Percentiles rank a stretch among this genome's conserved stretches.
Evolutionary conservation across 2,888 invertebrate genomes (phyloP).

Genomic region (Dascillus cervinus): DNA sequence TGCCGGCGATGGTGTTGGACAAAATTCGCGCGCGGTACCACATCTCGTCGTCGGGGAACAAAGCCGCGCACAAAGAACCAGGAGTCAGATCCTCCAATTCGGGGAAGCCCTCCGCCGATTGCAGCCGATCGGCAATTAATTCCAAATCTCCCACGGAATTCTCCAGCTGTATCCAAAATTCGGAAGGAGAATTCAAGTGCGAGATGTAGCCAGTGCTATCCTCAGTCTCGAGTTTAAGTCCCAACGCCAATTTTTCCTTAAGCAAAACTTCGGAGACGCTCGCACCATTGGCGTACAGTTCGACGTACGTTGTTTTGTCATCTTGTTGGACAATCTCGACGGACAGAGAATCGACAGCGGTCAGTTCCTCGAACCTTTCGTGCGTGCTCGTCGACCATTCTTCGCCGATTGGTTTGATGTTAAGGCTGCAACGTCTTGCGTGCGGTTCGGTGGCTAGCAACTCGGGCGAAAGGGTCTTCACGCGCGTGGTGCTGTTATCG

Average conservation of each 20-base stretch:
- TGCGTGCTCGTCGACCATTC: slow-evolving; percentile 58
- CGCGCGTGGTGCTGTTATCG: slow-evolving; percentile 51
- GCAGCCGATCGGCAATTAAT: slow-evolving; percentile 52
- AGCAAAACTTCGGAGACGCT: slow-evolving; percentile 56
- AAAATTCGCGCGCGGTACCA: slow-evolving; percentile 62
- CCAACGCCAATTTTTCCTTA: slow-evolving; percentile 49
- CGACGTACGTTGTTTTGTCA: slow-evolving; percentile 57
- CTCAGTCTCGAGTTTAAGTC: slow-evolving; percentile 19
- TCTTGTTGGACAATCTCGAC: slow-evolving; percentile 38
- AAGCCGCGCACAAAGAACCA: slow-evolving; percentile 57
- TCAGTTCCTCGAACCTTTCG: slow-evolving; percentile 47
- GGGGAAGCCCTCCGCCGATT: slow-evolving; percentile 47
- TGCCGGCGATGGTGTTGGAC: slow-evolving; percentile 48
- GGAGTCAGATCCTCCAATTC: slow-evolving; percentile 47
- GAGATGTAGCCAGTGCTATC: slow-evolving; percentile 51
- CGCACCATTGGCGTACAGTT: slow-evolving; percentile 53
- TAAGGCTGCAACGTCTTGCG: slow-evolving; percentile 58
- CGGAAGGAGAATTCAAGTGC: slow-evolving; percentile 58
- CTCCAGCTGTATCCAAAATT: slow-evolving; percentile 70
- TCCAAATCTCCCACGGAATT: slow-evolving; percentile 52
- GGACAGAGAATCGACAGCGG: slow-evolving; percentile 15
- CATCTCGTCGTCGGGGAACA: slow-evolving; percentile 56
- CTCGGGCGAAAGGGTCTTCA: slow-evolving; percentile 56
- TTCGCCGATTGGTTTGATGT: slow-evolving; percentile 56
- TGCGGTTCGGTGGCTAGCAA: slow-evolving; percentile 50